phyloP scores from a whole-genome alignment of 37 sponge, comb jelly and placozoan genomes.

The Chondrosia reniformis region DNA sequence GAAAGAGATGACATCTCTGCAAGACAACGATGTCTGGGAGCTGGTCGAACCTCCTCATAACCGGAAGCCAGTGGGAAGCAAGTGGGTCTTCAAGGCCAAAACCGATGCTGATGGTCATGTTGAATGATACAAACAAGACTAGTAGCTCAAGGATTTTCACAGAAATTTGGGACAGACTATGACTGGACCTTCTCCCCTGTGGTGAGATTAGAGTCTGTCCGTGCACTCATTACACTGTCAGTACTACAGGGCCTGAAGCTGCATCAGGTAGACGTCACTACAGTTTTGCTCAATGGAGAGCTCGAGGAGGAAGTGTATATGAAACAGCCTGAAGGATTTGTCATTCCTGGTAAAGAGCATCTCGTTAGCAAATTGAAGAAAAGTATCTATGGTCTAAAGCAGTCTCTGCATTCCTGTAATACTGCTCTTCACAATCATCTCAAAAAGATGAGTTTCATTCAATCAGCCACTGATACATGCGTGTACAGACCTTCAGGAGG shows the following conservation, averaged over 20 bases:
- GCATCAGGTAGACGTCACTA: conserved; percentile 62
- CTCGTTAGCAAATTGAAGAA: conserved; percentile 53
- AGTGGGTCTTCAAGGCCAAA: conserved; percentile 57
- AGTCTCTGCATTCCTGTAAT: conserved; percentile 59
- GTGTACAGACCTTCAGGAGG: conserved; percentile 28
- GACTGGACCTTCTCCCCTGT: conserved; percentile 67
- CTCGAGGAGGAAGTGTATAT: conserved; percentile 58
- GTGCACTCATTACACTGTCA: conserved; percentile 45
- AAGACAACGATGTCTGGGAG: conserved; percentile 55
- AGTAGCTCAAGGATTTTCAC: conserved; percentile 53
- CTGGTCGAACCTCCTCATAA: conserved; percentile 41
- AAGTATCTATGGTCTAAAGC: conserved; percentile 67
- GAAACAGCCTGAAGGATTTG: conserved; percentile 67
- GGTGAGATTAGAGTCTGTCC: conserved; percentile 46
- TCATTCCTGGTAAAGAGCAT: conserved; percentile 47
- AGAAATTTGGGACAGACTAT: conserved; percentile 46
- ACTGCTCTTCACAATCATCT: conserved; percentile 41
- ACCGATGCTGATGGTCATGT: conserved; percentile 34
- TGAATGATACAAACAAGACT: conserved; percentile 50
- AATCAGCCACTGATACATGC: conserved; percentile 54
- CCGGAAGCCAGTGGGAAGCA: conserved; percentile 49
- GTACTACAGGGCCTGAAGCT: conserved; percentile 44
- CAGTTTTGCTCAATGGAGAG: conserved; percentile 51
- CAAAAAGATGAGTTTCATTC: conserved; percentile 43
- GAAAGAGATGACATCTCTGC: conserved; percentile 43